Evolutionary conservation across 2,888 invertebrate genomes (phyloP).

Genomic region (Oligia latruncula): DNA sequence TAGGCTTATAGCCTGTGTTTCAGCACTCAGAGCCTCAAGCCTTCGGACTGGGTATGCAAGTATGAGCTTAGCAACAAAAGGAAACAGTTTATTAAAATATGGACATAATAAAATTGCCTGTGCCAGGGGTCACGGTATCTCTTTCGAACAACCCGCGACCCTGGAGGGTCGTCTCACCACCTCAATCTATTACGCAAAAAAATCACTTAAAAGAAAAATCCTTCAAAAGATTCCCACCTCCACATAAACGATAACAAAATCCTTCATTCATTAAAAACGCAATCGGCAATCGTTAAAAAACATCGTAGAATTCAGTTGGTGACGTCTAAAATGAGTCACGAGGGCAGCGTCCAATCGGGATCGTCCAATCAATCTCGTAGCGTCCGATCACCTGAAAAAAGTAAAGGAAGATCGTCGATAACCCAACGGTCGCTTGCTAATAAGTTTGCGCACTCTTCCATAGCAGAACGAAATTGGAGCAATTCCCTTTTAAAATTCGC

Average conservation of each 20-base stretch:
- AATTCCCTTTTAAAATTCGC: slow-evolving; percentile 74
- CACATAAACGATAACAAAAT: slow-evolving; percentile 24
- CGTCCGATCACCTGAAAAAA: slow-evolving; percentile 84
- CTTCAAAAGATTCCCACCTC: neutral
- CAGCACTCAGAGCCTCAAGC: no score
- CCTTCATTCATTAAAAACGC: slow-evolving; percentile 57
- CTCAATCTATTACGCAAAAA: neutral
- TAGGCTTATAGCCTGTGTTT: no score
- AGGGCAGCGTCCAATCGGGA: slow-evolving; percentile 79
- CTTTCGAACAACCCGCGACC: no score
- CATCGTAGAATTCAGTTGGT: slow-evolving; percentile 52
- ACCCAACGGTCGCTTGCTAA: slow-evolving; percentile 78
- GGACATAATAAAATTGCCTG: no score
- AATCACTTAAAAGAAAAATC: neutral
- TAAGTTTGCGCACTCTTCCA: slow-evolving; percentile 89
- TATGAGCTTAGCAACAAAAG: no score
- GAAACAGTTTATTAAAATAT: no score
- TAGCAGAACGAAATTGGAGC: slow-evolving; percentile 85
- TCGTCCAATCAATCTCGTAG: slow-evolving; percentile 84
- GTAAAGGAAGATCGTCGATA: slow-evolving; percentile 80
- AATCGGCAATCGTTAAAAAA: slow-evolving; percentile 51
- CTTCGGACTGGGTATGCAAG: no score
- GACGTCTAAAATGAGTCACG: slow-evolving; percentile 81
- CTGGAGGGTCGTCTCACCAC: neutral
- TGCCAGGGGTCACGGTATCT: no score